Conservation (phyloP, 2,113 vertebrate species). For the Calypte anna region DNA sequence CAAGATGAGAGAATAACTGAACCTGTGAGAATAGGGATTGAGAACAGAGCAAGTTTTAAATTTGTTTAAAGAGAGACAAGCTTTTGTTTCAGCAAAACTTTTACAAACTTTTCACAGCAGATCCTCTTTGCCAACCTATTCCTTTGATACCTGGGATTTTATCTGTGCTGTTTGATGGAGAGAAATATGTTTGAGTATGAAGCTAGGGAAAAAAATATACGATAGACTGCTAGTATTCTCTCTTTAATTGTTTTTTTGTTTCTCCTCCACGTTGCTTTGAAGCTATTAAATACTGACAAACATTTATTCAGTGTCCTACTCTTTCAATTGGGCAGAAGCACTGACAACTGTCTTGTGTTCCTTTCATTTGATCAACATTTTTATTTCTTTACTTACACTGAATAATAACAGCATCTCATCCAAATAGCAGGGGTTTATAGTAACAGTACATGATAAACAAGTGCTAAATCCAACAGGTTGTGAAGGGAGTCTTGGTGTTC, state of each 20-base stretch:
- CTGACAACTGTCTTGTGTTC: no score
- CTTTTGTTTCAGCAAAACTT: background rate
- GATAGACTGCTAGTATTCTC: background rate
- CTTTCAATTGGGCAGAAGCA: no score
- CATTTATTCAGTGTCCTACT: background rate
- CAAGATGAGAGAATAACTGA: background rate
- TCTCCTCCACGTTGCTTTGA: background rate
- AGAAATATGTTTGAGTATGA: background rate
- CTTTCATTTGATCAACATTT: no score
- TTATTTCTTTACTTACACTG: no score
- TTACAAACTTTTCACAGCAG: background rate
- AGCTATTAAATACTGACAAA: background rate
- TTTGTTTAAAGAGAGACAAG: background rate
- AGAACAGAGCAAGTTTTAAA: background rate
- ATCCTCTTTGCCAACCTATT: background rate
- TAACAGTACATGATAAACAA: no score
- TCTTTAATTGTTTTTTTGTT: background rate
- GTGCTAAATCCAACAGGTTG: no score
- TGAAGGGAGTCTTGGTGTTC: no score
- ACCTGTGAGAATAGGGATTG: background rate
- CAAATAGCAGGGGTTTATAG: no score
- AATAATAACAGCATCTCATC: no score
- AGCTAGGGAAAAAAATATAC: background rate
- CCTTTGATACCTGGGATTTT: background rate
- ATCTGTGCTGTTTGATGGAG: background rate